Evolutionary conservation across 2,888 invertebrate species (phyloP).

Genomic region (Rhodophaea formosa): DNA sequence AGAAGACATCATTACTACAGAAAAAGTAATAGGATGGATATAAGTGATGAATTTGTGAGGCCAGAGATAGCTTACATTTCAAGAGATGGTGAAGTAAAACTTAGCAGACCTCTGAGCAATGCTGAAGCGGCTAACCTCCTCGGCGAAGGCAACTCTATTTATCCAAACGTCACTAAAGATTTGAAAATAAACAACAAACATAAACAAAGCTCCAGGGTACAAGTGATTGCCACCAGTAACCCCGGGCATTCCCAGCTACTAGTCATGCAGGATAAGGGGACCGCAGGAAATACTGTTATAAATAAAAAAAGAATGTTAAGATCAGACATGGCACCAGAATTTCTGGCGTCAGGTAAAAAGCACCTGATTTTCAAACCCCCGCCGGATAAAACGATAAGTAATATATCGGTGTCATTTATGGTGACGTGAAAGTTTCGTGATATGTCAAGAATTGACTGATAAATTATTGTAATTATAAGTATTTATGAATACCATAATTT

Average conservation of each 20-base stretch:
- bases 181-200: neutral
- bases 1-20: neutral
- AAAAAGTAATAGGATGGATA: neutral
- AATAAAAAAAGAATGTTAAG: neutral
- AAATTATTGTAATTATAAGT: slow-evolving; percentile 7
- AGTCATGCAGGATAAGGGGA: neutral
- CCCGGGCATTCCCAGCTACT: neutral
- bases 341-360: slow-evolving; percentile 43
- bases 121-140: neutral
- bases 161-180: slow-evolving; percentile 29
- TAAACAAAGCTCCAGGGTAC: neutral
- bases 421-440: slow-evolving; percentile 31
- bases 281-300: neutral
- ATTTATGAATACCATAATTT: neutral
- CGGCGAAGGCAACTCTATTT: neutral
- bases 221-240: neutral
- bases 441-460: neutral
- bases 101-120: slow-evolving; percentile 4
- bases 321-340: neutral
- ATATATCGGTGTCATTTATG: slow-evolving; percentile 59
- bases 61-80: slow-evolving; percentile 34
- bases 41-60: neutral
- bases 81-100: slow-evolving; percentile 30
- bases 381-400: slow-evolving; percentile 49
- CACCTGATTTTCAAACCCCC: slow-evolving; percentile 54